These are phyloP conservation scores for Nothobranchius furzeri DNA, from an alignment of 2,113 vertebrate species.

Conservation along the genomic window DNA sequence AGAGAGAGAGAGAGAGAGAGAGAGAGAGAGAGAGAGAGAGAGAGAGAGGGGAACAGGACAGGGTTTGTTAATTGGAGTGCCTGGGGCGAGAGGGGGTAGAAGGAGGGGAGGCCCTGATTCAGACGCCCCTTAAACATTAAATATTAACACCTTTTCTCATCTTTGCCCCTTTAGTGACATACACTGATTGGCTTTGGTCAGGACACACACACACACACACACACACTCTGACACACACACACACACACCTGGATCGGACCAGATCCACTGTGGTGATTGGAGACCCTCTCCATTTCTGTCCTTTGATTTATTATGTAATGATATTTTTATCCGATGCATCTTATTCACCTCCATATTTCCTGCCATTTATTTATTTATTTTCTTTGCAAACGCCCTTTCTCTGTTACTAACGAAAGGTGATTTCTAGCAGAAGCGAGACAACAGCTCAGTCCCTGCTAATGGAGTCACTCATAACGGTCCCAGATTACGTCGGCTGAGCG, in stretches of 20 bases:
- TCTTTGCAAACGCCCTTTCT: background rate
- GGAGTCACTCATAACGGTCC: slow-evolving; percentile 27
- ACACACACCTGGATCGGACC: slow-evolving; percentile 21
- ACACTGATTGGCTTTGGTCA: slow-evolving; percentile 72
- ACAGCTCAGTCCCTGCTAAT: slow-evolving; percentile 33
- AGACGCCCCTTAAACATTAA: slow-evolving; percentile 73
- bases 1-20: too few species aligned
- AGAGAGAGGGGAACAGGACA: slow-evolving; percentile 50
- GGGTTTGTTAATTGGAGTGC: slow-evolving; percentile 74
- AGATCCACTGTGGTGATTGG: slow-evolving; percentile 61
- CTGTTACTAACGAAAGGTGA: slow-evolving; percentile 1
- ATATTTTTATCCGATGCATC: slow-evolving; percentile 55
- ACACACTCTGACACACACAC: background rate
- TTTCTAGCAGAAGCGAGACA: slow-evolving; percentile 31
- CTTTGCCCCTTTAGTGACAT: slow-evolving; percentile 73
- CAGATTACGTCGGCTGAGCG: slow-evolving; percentile 46
- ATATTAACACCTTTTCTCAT: slow-evolving; percentile 83
- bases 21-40: too few species aligned
- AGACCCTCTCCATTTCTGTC: slow-evolving; percentile 46
- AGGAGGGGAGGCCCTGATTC: slow-evolving; percentile 48
- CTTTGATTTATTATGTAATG: slow-evolving; percentile 70
- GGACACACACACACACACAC: slow-evolving; percentile 22
- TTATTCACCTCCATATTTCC: slow-evolving; percentile 15
- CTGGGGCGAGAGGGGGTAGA: slow-evolving; percentile 53
- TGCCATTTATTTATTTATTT: background rate